These are phyloP conservation scores for Emydoidea blandingii DNA, from an alignment of 2,797 vertebrate genomes.

Conservation along the genomic window DNA sequence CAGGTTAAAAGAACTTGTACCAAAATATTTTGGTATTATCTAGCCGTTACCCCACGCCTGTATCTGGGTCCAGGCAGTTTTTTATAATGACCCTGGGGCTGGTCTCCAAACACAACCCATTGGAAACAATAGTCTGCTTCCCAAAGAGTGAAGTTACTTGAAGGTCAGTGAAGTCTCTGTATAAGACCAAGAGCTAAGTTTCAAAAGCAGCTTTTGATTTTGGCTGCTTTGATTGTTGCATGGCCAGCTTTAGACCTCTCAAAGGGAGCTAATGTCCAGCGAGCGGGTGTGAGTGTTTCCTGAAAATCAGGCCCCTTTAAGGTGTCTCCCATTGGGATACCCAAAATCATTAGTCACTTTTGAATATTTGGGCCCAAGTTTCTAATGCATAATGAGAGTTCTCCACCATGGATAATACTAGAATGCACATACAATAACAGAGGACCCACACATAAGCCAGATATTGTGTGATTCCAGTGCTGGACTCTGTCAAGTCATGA, in stretches of 20 bases:
- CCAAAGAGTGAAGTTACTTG: neutral
- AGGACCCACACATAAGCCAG: conserved; percentile 11
- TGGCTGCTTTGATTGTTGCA: neutral
- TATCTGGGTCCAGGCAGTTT: neutral
- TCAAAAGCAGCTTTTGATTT: neutral
- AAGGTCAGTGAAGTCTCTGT: neutral
- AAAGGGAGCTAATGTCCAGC: neutral
- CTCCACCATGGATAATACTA: conserved; percentile 48
- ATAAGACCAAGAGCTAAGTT: neutral
- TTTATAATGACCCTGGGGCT: neutral
- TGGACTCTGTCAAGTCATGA: conserved; percentile 60
- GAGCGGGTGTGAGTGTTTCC: neutral
- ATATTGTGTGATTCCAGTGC: conserved; percentile 44
- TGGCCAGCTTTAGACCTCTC: neutral
- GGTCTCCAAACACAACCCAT: neutral
- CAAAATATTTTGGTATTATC: neutral
- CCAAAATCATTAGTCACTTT: conserved; percentile 23
- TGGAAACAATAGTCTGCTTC: neutral
- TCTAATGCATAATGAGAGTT: conserved; percentile 11
- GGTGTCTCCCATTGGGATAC: neutral
- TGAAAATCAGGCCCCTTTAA: neutral
- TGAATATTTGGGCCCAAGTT: neutral
- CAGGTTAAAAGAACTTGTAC: neutral
- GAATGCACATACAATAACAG: neutral
- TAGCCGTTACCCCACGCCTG: neutral